Evolutionary conservation across 1,140 invertebrate species (phyloP).

Genomic region (Alviniconcha marisindica): DNA sequence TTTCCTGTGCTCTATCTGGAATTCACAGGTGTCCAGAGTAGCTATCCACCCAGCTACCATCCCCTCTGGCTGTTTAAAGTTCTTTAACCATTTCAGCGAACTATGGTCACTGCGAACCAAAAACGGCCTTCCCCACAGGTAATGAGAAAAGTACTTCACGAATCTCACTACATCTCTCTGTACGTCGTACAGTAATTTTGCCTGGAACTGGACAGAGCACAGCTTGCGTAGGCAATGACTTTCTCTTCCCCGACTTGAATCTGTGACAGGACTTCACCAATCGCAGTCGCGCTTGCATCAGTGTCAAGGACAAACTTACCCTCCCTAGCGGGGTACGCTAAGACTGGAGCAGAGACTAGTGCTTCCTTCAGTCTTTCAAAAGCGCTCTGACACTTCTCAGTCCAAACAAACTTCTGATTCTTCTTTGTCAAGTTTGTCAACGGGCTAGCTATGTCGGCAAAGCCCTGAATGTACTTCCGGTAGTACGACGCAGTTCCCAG

Average conservation of each 20-base stretch:
- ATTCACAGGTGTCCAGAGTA: too few relatives aligned
- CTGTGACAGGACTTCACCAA: conserved; percentile 37
- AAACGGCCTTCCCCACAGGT: not conserved
- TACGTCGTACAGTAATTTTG: conserved; percentile 71
- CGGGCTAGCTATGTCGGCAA: too few relatives aligned
- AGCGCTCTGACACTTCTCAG: too few relatives aligned
- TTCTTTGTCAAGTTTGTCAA: too few relatives aligned
- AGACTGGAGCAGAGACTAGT: conserved; percentile 44
- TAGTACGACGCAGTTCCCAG: too few relatives aligned
- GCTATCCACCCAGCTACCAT: too few relatives aligned
- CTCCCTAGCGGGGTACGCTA: conserved; percentile 19
- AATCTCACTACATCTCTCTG: conserved; percentile 18
- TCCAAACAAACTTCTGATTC: too few relatives aligned
- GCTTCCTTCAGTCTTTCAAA: conserved; percentile 63
- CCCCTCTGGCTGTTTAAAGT: too few relatives aligned
- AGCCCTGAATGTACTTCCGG: too few relatives aligned
- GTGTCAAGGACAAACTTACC: conserved; percentile 43
- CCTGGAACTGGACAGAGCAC: conserved; percentile 73
- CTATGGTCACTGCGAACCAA: too few relatives aligned
- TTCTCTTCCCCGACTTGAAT: conserved; percentile 56
- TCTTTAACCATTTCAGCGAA: too few relatives aligned
- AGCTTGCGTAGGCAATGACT: conserved; percentile 76
- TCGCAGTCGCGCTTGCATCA: conserved; percentile 23
- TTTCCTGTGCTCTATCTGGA: too few relatives aligned
- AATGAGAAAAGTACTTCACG: not conserved